Evolutionary conservation across 2,797 vertebrate species (phyloP).

Genomic region (Hydrolagus colliei): DNA sequence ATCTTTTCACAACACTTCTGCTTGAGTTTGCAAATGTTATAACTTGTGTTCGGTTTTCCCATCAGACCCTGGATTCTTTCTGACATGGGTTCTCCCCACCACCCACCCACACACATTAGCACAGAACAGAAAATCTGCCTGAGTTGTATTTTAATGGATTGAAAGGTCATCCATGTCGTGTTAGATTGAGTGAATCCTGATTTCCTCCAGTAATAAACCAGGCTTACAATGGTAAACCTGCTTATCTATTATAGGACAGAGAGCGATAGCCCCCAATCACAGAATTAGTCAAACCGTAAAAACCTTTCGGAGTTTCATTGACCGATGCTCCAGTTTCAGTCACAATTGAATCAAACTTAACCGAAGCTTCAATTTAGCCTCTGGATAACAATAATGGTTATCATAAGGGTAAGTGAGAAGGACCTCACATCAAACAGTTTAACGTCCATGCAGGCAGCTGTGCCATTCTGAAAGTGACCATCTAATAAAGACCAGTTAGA

Average conservation of each 20-base stretch:
- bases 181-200: neutral
- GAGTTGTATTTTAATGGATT: neutral
- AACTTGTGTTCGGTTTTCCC: neutral
- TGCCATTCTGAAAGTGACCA: no score
- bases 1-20: neutral
- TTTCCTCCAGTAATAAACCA: neutral
- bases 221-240: neutral
- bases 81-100: neutral
- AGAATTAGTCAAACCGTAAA: neutral
- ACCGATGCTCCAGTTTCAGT: neutral
- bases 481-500: neutral
- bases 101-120: no score
- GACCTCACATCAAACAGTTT: no score
- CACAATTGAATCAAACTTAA: neutral
- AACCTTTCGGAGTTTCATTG: neutral
- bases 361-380: neutral
- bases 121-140: neutral
- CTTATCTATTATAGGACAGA: neutral
- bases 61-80: neutral
- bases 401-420: no score
- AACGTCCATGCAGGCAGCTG: no score
- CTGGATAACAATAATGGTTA: no score
- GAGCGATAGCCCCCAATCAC: neutral
- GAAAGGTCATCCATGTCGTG: neutral
- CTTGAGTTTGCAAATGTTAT: neutral